These are phyloP conservation scores for Aselliscus stoliczkanus DNA, from an alignment of 2,797 vertebrate species.

Conservation along the genomic window DNA sequence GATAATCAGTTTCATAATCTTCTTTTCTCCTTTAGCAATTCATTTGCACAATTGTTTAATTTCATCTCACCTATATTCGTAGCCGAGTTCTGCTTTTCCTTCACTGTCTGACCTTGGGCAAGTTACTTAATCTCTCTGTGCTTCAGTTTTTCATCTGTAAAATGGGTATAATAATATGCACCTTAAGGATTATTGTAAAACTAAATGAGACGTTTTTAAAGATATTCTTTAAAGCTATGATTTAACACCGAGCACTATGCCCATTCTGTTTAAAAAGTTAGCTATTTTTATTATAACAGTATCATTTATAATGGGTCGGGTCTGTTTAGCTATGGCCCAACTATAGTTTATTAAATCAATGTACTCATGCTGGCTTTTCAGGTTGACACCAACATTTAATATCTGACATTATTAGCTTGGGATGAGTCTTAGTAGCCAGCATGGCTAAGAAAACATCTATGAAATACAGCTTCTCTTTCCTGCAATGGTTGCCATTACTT, in stretches of 20 bases:
- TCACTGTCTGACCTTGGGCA: not conserved
- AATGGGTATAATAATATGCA: not conserved
- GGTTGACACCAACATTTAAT: not conserved
- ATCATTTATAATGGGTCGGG: not conserved
- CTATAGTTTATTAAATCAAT: not conserved
- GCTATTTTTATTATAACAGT: not conserved
- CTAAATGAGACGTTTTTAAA: not conserved
- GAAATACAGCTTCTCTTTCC: not conserved
- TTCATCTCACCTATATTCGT: not conserved
- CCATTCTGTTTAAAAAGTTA: not conserved
- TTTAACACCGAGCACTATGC: not conserved
- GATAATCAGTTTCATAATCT: not conserved
- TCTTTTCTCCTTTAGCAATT: not conserved
- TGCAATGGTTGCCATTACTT: not conserved
- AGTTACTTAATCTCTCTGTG: constrained; percentile 12
- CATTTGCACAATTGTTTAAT: not conserved
- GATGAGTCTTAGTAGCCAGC: not conserved
- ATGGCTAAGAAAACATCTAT: not conserved
- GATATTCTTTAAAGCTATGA: not conserved
- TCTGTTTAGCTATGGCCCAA: not conserved
- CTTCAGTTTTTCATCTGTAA: not conserved
- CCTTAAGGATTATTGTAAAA: not conserved
- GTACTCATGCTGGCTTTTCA: not conserved
- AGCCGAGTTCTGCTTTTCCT: not conserved
- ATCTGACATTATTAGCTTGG: not conserved